Conservation (phyloP, 2,113 vertebrate genomes). For the Protobothrops flavoviridis region DNA sequence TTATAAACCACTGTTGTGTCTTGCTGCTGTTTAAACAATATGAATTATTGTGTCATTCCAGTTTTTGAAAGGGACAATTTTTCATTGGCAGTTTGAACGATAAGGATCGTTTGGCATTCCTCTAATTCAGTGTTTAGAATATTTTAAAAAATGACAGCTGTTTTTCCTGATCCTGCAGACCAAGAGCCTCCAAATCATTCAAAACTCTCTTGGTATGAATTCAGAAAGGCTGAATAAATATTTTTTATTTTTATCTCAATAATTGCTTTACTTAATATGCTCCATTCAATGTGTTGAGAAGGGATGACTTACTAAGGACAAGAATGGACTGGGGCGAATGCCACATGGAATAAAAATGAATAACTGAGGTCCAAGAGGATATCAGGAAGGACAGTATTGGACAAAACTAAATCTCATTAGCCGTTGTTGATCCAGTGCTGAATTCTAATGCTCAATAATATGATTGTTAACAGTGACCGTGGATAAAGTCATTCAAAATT, state of each 20-base stretch:
- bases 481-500: background rate
- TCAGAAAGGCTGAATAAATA: background rate
- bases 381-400: background rate
- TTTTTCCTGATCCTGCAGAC: background rate
- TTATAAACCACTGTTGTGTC: background rate
- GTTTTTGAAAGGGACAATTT: background rate
- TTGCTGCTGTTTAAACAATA: background rate
- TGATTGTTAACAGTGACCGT: background rate
- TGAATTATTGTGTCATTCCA: background rate
- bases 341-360: background rate
- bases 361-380: background rate
- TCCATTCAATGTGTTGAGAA: background rate
- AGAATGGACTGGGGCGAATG: background rate
- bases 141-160: background rate
- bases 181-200: background rate
- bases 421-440: background rate
- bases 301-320: background rate
- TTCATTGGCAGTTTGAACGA: background rate
- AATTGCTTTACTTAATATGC: background rate
- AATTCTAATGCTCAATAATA: background rate
- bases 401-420: background rate
- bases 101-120: background rate
- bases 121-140: background rate
- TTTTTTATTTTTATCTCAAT: background rate
- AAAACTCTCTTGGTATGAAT: background rate